A percentile compares a stretch with the other conserved stretches of the same genome.
Evolutionary conservation across 1,140 invertebrate species (phyloP).

Genomic region (Mycetomoellerius zeteki): DNA sequence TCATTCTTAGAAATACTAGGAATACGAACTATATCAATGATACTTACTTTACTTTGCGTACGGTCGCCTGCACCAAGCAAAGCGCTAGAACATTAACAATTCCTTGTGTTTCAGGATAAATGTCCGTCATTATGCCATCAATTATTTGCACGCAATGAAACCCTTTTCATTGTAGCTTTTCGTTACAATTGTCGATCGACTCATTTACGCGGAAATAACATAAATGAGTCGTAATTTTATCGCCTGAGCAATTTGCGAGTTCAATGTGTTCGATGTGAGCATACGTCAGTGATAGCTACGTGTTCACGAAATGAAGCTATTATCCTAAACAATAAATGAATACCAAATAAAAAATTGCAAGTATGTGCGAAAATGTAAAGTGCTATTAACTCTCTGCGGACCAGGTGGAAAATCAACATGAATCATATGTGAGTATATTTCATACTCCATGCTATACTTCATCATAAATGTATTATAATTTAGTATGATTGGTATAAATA

Average conservation of each 20-base stretch:
- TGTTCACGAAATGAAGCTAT: background rate
- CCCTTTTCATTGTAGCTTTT: slow-evolving; percentile 25
- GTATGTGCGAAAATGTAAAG: background rate
- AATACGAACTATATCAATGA: background rate
- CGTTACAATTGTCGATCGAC: background rate
- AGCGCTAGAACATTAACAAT: slow-evolving; percentile 32
- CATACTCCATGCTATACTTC: no score
- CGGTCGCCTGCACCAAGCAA: background rate
- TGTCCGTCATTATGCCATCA: slow-evolving; percentile 17
- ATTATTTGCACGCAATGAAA: slow-evolving; percentile 28
- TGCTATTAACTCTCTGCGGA: background rate
- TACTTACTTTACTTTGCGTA: background rate
- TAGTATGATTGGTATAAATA: no score
- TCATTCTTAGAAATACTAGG: slow-evolving; percentile 37
- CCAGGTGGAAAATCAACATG: no score
- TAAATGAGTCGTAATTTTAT: background rate
- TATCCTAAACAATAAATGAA: background rate
- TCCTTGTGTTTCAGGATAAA: slow-evolving; percentile 30
- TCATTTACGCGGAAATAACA: background rate
- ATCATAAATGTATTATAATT: no score
- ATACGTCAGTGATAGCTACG: background rate
- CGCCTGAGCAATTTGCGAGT: background rate
- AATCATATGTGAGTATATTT: no score
- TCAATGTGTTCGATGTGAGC: background rate
- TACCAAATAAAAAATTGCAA: background rate